Evolutionary conservation across 2,797 vertebrate species (phyloP), one percentile per base, ranked within the genome.

Genomic region (Epinephelus awoara): DNA sequence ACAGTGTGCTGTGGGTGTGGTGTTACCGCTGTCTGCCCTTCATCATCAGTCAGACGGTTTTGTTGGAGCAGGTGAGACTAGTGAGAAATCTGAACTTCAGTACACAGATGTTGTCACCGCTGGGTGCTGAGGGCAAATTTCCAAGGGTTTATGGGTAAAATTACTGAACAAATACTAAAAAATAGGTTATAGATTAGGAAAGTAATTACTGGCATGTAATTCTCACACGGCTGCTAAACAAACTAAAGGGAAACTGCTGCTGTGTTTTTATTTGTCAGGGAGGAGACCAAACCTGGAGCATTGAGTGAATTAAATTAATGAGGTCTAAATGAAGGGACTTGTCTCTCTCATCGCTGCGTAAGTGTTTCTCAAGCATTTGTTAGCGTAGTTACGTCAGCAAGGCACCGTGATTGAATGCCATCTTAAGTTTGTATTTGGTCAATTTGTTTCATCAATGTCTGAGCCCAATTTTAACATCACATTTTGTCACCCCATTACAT

Each of bases 1-100:
- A 57, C 66, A 21, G 79, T 10, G 40, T 42, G 57, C 72, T 21
- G 77, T 67, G 82, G 83, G 82, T 77, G 89, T 62, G 85, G 85
- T 42, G 80, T 71, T 64, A 42, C 84, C 21, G 72, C 80, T 67
- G 84, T 68, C 86, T 80, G 66, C 61, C 64, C 74, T 80, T 86
- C 80, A 83, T 84, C 79, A 83, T 73, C 61, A 25, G 27, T 44
- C 46, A 52, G 61, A 72, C 51, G 14, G 61, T 66, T 76, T 40
- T 81, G 59, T 75, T 64, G 38, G 40, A 77, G 70, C 29, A 0
- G 17, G 10, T 21, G 38, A 21, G 25, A 69, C 68, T 49, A 61
- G 25, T 9, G 11, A 21, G 19, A 27, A 46, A 46, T 62, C 44
- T 46, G 51, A 62, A 64, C 46, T 47, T 29, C 23, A 21, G 54